phyloP scores from a whole-genome alignment of 1,140 invertebrate species.

The Zophobas morio region DNA sequence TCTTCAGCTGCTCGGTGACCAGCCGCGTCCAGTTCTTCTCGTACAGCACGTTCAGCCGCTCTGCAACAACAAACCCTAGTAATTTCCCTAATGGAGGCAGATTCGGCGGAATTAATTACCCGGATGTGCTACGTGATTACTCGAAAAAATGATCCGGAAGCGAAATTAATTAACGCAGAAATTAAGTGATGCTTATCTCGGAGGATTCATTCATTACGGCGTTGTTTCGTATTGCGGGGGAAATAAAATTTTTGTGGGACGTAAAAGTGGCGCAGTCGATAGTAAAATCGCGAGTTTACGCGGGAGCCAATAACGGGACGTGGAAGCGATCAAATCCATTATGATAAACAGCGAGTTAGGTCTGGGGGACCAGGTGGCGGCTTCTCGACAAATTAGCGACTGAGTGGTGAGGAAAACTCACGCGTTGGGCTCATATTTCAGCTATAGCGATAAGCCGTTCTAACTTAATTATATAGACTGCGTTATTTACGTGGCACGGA shows the following conservation, averaged over 20 bases:
- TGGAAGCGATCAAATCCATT: not conserved
- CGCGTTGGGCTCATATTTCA: not conserved
- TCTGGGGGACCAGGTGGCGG: not conserved
- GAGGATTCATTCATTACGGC: too few relatives aligned
- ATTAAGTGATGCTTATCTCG: not conserved
- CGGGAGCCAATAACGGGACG: too few relatives aligned
- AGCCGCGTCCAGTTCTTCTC: conserved; percentile 85
- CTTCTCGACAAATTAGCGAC: not conserved
- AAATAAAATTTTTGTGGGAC: too few relatives aligned
- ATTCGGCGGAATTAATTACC: conserved; percentile 17
- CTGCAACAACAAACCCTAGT: conserved; percentile 69
- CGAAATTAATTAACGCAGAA: not conserved
- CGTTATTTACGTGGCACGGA: too few relatives aligned
- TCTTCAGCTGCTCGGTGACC: conserved; percentile 81
- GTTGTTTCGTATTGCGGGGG: too few relatives aligned
- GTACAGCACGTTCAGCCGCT: conserved; percentile 85
- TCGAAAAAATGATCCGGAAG: conserved; percentile 9
- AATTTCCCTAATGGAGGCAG: not conserved
- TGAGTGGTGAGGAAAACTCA: not conserved
- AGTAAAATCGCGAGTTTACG: too few relatives aligned
- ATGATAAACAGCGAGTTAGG: not conserved
- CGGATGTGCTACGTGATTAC: conserved; percentile 12
- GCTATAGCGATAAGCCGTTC: too few relatives aligned
- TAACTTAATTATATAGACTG: too few relatives aligned
- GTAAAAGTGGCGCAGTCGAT: too few relatives aligned